These are phyloP conservation scores for Watsonalla cultraria DNA, from an alignment of 2,888 invertebrate species.

Conservation along the genomic window DNA sequence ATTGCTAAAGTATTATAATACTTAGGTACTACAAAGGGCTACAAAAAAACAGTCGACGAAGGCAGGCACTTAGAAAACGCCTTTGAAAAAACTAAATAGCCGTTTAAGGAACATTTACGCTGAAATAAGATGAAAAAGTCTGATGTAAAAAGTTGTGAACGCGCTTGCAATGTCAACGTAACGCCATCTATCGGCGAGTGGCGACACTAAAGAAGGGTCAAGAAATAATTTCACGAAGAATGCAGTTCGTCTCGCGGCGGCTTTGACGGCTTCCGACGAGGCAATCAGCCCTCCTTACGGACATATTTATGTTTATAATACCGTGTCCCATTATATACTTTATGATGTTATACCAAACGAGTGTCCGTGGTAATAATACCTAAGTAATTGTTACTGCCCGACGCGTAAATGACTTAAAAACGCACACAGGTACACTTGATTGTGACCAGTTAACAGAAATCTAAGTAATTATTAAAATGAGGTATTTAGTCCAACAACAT, in stretches of 20 bases:
- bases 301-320: slow-evolving; percentile 78
- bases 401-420: slow-evolving; percentile 43
- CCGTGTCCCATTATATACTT: slow-evolving; percentile 73
- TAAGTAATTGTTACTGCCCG: slow-evolving; percentile 60
- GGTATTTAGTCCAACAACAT: neutral
- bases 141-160: slow-evolving; percentile 54
- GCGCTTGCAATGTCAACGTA: slow-evolving; percentile 60
- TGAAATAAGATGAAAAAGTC: slow-evolving; percentile 63
- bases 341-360: slow-evolving; percentile 72
- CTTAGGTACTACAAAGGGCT: slow-evolving; percentile 59
- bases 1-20: slow-evolving; percentile 62
- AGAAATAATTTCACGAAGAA: slow-evolving; percentile 64
- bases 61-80: slow-evolving; percentile 69
- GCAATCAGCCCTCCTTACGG: slow-evolving; percentile 76
- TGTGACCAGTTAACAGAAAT: neutral
- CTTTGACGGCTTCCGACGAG: slow-evolving; percentile 76
- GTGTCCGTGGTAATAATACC: slow-evolving; percentile 56
- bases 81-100: slow-evolving; percentile 73
- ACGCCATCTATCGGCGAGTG: slow-evolving; percentile 74
- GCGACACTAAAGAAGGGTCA: slow-evolving; percentile 62
- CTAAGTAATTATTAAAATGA: neutral
- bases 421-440: neutral
- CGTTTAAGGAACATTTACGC: slow-evolving; percentile 69
- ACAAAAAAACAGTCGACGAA: slow-evolving; percentile 48
- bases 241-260: slow-evolving; percentile 61